Evolutionary conservation across 2,113 vertebrate genomes (phyloP), one percentile per base, ranked within the genome.

Genomic region (Poeciliopsis turrubarensis): DNA sequence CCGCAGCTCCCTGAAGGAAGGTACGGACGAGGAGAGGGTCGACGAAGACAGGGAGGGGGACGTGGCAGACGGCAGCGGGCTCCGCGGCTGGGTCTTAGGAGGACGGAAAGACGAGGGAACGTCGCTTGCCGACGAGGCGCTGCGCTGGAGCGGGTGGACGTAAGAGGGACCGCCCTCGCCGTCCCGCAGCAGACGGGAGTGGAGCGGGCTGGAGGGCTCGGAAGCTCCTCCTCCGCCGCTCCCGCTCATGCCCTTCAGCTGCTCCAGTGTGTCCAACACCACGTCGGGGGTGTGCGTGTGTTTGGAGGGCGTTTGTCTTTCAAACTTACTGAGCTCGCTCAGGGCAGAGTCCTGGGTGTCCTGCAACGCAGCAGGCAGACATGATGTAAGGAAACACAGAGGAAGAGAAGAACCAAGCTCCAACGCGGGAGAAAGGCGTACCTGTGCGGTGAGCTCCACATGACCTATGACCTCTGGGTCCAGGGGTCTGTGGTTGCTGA

Each of bases 191-290:
- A 98, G 94, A 78, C 98, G 97, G 4, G 97, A 92, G 92, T 99
- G 98, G 81, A 99, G 96, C 2, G 98, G 98, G 85, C 98, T 99
- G 89, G 97, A 99, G 29, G 98, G 98, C 87, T 99, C 98, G 0
- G 98, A 99, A 0, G n/a, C 95, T 90, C 91, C 91, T 11, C 81
- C 95, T 85, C 90, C 89, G 0, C 83, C 72, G 1, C 87, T 65
- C 76, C 0, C 95, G 84, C 0, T 93, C 93, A 95, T 94, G 0
- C 95, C 95, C 85, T 99, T 99, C 80, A 99, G 91, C 66, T 98
- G 97, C 92, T 99, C 97, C 94, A 99, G 92, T 5, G 98, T 99
- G 94, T 99, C 98, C 8, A 99, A 95, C 37, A 99, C 98, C 64
- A 99, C 97, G 0, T 99, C 98, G 0, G 98, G 98, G 0, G 98